Percentiles rank a stretch among this genome's conserved stretches.
Conservation (phyloP, 2,888 invertebrate genomes). For the Dichetophora obliterata region DNA sequence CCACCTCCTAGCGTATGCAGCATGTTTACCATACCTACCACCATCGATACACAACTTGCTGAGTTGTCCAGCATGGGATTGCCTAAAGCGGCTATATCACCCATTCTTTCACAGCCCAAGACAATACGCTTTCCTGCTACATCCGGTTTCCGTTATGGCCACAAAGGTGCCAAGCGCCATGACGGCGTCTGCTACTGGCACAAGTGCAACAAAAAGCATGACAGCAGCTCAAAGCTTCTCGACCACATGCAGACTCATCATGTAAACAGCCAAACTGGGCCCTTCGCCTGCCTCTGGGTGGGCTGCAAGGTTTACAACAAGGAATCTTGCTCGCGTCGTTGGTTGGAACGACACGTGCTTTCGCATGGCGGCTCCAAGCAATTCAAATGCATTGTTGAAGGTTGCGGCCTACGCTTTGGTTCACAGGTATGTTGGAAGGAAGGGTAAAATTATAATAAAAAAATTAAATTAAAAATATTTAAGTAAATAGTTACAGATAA, state of each 20-base stretch:
- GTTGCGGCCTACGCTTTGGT: constrained; percentile 89
- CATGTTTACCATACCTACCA: constrained; percentile 38
- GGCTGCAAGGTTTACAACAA: constrained; percentile 95
- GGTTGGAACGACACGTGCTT: constrained; percentile 93
- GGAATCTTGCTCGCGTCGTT: constrained; percentile 90
- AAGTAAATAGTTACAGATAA: no score
- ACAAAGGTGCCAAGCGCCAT: constrained; percentile 67
- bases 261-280: constrained; percentile 87
- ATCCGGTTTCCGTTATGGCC: constrained; percentile 64
- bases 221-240: constrained; percentile 83
- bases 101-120: constrained; percentile 84
- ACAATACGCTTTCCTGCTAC: constrained; percentile 83
- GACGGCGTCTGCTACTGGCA: constrained; percentile 83
- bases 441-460: no score
- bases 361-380: constrained; percentile 94
- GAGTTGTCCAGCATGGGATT: constrained; percentile 55
- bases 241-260: constrained; percentile 90
- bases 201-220: constrained; percentile 83
- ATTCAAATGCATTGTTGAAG: constrained; percentile 94
- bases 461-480: no score
- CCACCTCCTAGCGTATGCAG: constrained; percentile 17
- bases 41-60: constrained; percentile 68
- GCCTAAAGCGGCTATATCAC: constrained; percentile 74
- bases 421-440: constrained; percentile 80
- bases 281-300: constrained; percentile 92